Conservation (phyloP, 1,140 invertebrate species). For the Drusus annulatus region DNA sequence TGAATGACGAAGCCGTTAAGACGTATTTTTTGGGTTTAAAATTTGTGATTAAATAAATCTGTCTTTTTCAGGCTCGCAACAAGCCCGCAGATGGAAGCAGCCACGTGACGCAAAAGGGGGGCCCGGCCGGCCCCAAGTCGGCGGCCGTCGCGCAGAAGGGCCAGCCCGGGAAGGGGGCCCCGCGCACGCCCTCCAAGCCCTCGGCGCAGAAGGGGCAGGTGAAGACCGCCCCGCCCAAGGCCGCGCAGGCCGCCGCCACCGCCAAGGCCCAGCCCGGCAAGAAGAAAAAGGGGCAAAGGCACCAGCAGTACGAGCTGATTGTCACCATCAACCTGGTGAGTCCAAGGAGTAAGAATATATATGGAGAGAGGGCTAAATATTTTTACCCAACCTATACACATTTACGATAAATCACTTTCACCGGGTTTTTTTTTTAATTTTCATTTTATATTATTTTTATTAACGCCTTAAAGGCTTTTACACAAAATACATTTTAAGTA, state of each 20-base stretch:
- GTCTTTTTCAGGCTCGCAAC: constrained; percentile 78
- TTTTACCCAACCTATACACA: too few species aligned
- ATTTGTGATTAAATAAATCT: too few species aligned
- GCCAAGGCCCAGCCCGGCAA: constrained; percentile 78
- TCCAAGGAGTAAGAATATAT: too few species aligned
- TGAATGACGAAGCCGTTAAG: too few species aligned
- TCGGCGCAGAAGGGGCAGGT: constrained; percentile 73
- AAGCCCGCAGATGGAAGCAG: constrained; percentile 84
- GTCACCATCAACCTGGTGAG: constrained; percentile 88
- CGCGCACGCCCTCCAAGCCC: constrained; percentile 71
- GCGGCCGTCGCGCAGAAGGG: constrained; percentile 74
- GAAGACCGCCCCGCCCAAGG: constrained; percentile 74
- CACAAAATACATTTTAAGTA: too few species aligned
- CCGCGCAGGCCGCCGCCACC: constrained; percentile 70
- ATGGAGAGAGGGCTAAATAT: too few species aligned
- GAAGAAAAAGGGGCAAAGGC: constrained; percentile 83
- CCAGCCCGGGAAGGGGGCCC: constrained; percentile 64
- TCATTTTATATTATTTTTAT: too few species aligned
- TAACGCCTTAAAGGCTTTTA: too few species aligned
- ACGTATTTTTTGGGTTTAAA: too few species aligned
- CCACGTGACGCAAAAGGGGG: constrained; percentile 81
- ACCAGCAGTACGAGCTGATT: constrained; percentile 86
- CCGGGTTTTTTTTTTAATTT: too few species aligned
- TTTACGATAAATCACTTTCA: too few species aligned
- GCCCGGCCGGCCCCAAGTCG: constrained; percentile 73